Evolutionary conservation across 2,113 vertebrate species (phyloP), one percentile per base, ranked within the genome.

Genomic region (Charadrius vociferus): DNA sequence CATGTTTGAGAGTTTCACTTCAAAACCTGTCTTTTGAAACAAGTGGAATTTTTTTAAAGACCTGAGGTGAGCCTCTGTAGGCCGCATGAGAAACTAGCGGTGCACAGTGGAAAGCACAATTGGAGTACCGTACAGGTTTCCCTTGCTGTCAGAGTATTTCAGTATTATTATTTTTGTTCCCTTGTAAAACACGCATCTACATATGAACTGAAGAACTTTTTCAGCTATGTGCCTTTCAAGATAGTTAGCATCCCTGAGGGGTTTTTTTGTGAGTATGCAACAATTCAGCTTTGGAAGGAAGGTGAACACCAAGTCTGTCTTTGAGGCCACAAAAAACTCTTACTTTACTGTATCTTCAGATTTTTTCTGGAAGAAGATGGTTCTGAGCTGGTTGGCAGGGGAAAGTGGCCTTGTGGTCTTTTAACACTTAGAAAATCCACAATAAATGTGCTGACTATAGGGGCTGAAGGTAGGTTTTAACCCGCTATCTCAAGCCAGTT

Each of bases 341-440:
- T 49, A 43, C 16, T 50, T 50, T 86, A 30, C 9, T 1, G 3
- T 74, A 55, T 74, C 52, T 89, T 86, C 5, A 43, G 15, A 11
- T n/a, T 0, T 0, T 45, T 87, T 86, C 1, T 12, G 56, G 34
- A 79, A 39, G 56, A 85, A 70, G 37, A 12, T 65, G 37, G 10
- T 55, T 86, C 27, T 86, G 27, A 90, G n/a, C 62, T 65, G 30
- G 21, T 17, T 53, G 63, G 47, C 82, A 62, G 62, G 56, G 39
- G 27, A 73, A 65, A 7, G 56, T 36, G 24, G 12, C 24, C 27
- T 36, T 56, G n/a, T 27, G 39, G 22, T 50, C 67, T 88, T 86
- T 16, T 65, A 92, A n/a, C 11, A 18, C 36, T 22, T 29, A 4
- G 7, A 78, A 95, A 68, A 67, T 36, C 43, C 23, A 5, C 15